Percentiles rank a stretch among this genome's conserved stretches.
phyloP scores from a whole-genome alignment of 2,888 invertebrate species.

The Aquatica leii region DNA sequence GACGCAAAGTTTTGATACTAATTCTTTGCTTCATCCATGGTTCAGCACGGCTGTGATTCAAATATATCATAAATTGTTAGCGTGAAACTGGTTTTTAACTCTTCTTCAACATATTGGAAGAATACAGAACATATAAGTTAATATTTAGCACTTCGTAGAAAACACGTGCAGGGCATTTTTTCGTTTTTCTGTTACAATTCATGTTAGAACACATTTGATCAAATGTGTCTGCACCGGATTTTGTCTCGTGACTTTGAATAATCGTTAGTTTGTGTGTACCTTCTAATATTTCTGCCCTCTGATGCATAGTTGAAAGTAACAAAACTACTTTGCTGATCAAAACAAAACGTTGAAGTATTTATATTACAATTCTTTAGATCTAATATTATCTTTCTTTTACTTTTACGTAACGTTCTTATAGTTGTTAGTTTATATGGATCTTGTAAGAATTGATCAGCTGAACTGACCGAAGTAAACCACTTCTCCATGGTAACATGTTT shows the following conservation, averaged over 20 bases:
- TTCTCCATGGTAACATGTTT: constrained; percentile 4
- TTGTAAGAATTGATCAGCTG: neutral
- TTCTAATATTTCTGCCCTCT: too few relatives aligned
- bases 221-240: constrained; percentile 18
- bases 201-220: too few relatives aligned
- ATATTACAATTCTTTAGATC: neutral
- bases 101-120: neutral
- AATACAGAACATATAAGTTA: constrained; percentile 9
- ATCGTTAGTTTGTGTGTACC: too few relatives aligned
- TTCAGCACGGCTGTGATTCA: too few relatives aligned
- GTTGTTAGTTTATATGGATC: neutral
- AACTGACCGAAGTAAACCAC: neutral
- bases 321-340: neutral
- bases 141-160: constrained; percentile 26
- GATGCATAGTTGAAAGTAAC: too few relatives aligned
- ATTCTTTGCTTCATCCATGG: too few relatives aligned
- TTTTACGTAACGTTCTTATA: neutral
- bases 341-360: neutral
- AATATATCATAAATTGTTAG: too few relatives aligned
- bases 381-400: too few relatives aligned
- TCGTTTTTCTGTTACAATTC: too few relatives aligned
- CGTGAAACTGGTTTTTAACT: neutral
- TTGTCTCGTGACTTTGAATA: constrained; percentile 22
- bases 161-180: constrained; percentile 14
- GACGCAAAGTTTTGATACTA: too few relatives aligned